Conservation (phyloP, 2,113 vertebrate species). For the Salvator merianae region DNA sequence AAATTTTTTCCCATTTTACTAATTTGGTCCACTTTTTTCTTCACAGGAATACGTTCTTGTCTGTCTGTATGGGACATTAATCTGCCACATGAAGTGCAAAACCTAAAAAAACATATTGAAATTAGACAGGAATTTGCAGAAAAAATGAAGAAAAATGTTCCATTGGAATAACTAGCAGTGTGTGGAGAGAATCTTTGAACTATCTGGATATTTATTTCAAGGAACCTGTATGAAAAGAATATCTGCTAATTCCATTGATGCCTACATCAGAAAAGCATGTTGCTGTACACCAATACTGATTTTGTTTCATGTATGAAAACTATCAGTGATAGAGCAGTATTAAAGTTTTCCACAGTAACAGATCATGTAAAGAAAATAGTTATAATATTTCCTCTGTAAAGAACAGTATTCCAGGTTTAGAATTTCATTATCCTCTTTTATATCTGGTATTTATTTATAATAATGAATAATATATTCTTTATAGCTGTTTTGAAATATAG, state of each 20-base stretch:
- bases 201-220: neutral
- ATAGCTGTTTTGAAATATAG: neutral
- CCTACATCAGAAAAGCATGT: neutral
- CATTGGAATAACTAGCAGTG: constrained; percentile 69
- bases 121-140: constrained; percentile 83
- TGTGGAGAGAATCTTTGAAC: constrained; percentile 1
- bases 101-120: constrained; percentile 87
- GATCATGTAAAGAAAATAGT: neutral
- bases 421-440: constrained; percentile 10
- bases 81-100: constrained; percentile 88
- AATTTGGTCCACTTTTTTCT: too few relatives aligned
- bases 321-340: too few relatives aligned
- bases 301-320: constrained; percentile 8
- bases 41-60: constrained; percentile 81
- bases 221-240: neutral
- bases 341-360: neutral
- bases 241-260: neutral
- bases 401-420: constrained; percentile 4
- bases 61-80: constrained; percentile 88
- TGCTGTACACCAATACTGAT: neutral
- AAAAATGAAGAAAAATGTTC: constrained; percentile 79
- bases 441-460: neutral
- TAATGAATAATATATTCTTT: neutral
- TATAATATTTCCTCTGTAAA: constrained; percentile 7
- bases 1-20: too few relatives aligned